These are phyloP conservation scores for Drosophila equinoxialis DNA, from an alignment of 1,140 invertebrate genomes.

Conservation along the genomic window DNA sequence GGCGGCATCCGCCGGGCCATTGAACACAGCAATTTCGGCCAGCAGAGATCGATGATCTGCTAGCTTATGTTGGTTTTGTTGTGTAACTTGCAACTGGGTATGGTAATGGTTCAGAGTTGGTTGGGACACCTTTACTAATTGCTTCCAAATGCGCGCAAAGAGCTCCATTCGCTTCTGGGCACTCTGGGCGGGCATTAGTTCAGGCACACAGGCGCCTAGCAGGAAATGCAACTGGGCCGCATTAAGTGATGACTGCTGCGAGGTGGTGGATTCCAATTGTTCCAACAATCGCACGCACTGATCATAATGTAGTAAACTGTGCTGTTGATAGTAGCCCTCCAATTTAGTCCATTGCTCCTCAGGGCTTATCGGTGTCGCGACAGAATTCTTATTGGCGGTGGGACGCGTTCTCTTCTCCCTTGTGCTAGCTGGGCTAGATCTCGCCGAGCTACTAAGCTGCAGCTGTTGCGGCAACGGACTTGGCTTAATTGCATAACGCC, in stretches of 20 bases:
- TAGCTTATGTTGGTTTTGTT: conserved; percentile 55
- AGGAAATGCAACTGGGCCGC: conserved; percentile 61
- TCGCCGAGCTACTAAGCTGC: not conserved
- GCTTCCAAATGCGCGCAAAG: conserved; percentile 60
- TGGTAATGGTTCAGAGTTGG: conserved; percentile 56
- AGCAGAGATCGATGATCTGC: conserved; percentile 60
- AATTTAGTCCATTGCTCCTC: conserved; percentile 54
- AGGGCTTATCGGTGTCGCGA: not conserved
- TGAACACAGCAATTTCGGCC: conserved; percentile 55
- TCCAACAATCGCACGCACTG: conserved; percentile 53
- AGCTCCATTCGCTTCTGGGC: conserved; percentile 43
- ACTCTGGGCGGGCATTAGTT: conserved; percentile 58
- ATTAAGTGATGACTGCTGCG: conserved; percentile 13
- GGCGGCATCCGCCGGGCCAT: conserved; percentile 33
- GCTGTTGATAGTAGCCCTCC: conserved; percentile 63
- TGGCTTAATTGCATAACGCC: conserved; percentile 2
- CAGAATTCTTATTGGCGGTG: not conserved
- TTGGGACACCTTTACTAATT: conserved; percentile 49
- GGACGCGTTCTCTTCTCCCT: not conserved
- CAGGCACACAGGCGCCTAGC: conserved; percentile 63
- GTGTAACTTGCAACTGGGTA: conserved; percentile 60
- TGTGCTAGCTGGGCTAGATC: not conserved
- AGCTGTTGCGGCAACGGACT: not conserved
- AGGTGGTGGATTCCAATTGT: conserved; percentile 25
- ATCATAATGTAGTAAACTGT: conserved; percentile 50